Evolutionary conservation across 2,113 vertebrate species (phyloP).

Genomic region (Myiopsitta monachus): DNA sequence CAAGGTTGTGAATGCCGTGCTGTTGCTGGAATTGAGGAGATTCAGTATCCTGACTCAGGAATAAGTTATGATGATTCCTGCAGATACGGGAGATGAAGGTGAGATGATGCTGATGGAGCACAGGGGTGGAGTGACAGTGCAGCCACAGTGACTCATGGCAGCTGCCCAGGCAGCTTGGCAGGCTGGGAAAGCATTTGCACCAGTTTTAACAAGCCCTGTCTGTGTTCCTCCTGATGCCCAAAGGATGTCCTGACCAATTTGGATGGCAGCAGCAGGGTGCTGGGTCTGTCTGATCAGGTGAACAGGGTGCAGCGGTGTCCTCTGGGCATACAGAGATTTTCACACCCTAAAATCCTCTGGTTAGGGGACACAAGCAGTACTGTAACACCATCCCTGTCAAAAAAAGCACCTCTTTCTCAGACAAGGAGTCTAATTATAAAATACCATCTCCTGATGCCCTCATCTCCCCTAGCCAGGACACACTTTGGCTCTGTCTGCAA

Average conservation of each 20-base stretch:
- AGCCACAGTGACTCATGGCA: conserved; percentile 43
- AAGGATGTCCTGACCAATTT: background rate
- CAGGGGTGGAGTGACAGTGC: background rate
- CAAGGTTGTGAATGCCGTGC: conserved; percentile 8
- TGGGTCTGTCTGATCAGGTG: background rate
- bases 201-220: conserved; percentile 31
- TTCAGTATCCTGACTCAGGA: background rate
- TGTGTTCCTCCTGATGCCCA: background rate
- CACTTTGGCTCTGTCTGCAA: background rate
- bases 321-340: background rate
- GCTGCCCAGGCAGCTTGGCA: conserved; percentile 45
- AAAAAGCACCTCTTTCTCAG: background rate
- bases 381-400: background rate
- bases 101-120: conserved; percentile 52
- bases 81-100: conserved; percentile 40
- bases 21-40: conserved; percentile 48
- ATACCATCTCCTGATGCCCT: background rate
- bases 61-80: conserved; percentile 52
- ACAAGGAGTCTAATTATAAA: background rate
- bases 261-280: background rate
- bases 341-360: background rate
- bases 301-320: background rate
- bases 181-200: conserved; percentile 21
- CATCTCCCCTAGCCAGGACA: background rate
- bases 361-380: background rate